phyloP scores from a whole-genome alignment of 2,888 invertebrate species.

The Ctenicera cuprea region DNA sequence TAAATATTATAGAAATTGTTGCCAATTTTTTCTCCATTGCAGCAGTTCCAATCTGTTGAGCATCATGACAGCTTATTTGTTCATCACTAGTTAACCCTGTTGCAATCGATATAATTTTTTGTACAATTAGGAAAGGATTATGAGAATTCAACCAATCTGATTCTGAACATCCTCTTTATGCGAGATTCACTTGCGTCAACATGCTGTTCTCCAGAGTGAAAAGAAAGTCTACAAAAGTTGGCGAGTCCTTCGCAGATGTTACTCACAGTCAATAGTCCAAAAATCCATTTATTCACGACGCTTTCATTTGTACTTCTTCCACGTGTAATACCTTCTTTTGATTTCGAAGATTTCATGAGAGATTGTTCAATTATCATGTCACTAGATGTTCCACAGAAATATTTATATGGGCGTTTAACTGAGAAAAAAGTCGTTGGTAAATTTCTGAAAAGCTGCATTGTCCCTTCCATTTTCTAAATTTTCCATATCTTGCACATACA shows the following conservation, averaged over 20 bases:
- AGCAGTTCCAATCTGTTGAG: constrained; percentile 45
- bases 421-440: constrained; percentile 66
- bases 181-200: constrained; percentile 66
- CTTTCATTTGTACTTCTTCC: constrained; percentile 68
- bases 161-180: constrained; percentile 58
- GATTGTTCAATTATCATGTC: constrained; percentile 67
- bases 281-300: constrained; percentile 62
- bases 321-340: constrained; percentile 66
- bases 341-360: constrained; percentile 65
- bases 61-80: constrained; percentile 56
- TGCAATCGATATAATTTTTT: constrained; percentile 55
- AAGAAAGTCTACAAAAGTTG: constrained; percentile 61
- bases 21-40: constrained; percentile 63
- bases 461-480: constrained; percentile 60
- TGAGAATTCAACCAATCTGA: constrained; percentile 64
- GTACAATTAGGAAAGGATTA: constrained; percentile 61
- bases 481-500: constrained; percentile 63
- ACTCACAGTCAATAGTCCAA: not conserved
- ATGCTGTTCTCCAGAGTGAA: constrained; percentile 67
- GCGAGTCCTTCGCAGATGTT: constrained; percentile 63
- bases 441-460: constrained; percentile 60
- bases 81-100: constrained; percentile 54
- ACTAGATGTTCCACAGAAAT: constrained; percentile 67
- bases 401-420: constrained; percentile 66
- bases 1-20: constrained; percentile 61